Evolutionary conservation across 2,797 vertebrate species (phyloP), one percentile per base, ranked within the genome.

Genomic region (Sardinella longiceps): DNA sequence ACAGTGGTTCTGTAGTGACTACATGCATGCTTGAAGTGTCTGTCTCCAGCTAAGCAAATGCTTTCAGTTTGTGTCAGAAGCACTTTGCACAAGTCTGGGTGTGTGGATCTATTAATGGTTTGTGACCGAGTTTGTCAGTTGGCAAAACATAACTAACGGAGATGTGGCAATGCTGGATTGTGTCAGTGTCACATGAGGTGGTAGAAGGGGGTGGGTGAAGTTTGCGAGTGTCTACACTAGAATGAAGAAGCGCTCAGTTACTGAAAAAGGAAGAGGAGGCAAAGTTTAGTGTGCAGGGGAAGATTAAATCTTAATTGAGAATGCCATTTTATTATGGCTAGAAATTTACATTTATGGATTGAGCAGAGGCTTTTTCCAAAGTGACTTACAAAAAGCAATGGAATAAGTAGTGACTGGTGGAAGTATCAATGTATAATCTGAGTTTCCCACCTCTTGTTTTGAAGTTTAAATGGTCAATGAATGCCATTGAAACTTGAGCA

Each of bases 21-120:
- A 23, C 45, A 74, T 33, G 46, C 60, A 70, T 80, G 82, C 83
- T 80, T 82, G 56, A 80, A 56, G 82, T 83, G 58, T n/a, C 9
- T 60, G 1, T 77, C 81, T 58, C 20, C 15, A 25, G 56, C 28
- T 23, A 20, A 10, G 66, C 48, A 77, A 37, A 80, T 85, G 82
- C 51, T 82, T 81, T 82, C 33, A 25, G 63, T n/a, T 48, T 80
- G 43, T 81, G 43, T 84, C 81, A 33, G 30, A 33, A 33, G 70
- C 85, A 80, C 81, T 82, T 70, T 80, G 70, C 70, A 23, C 0
- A 58, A 81, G 28, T n/a, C 20, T 53, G 37, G 74, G 56, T 46
- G 18, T 48, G 81, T 80, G 82, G 51, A 11, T 86, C 83, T 87
- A 80, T 87, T 91, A 87, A 88, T 46, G 48, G 80, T 51, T 81